Evolutionary conservation across 1,140 invertebrate species (phyloP).

Genomic region (Glomeris maerens): DNA sequence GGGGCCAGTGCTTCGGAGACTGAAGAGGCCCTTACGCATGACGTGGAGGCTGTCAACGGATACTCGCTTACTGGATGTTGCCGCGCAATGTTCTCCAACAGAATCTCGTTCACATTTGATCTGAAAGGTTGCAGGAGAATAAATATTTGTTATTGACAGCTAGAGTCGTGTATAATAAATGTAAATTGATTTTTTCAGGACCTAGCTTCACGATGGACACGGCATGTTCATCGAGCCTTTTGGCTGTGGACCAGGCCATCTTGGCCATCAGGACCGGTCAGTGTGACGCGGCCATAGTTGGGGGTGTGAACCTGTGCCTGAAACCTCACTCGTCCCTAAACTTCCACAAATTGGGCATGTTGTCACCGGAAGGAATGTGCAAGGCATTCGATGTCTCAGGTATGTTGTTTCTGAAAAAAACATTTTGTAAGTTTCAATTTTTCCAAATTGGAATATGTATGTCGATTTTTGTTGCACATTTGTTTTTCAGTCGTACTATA

Average conservation of each 20-base stretch:
- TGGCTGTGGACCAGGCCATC: slow-evolving; percentile 41
- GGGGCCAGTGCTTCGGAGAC: slow-evolving; percentile 28
- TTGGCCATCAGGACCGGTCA: slow-evolving; percentile 35
- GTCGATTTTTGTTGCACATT: no score
- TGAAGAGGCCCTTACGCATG: slow-evolving; percentile 11
- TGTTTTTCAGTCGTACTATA: no score
- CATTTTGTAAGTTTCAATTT: no score
- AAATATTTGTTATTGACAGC: neutral
- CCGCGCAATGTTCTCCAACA: slow-evolving; percentile 49
- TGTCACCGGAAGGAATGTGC: slow-evolving; percentile 37
- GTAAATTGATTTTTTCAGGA: slow-evolving; percentile 24
- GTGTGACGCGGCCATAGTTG: slow-evolving; percentile 44
- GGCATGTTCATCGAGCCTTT: slow-evolving; percentile 42
- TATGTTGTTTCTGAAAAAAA: no score
- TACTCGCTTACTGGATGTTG: slow-evolving; percentile 50
- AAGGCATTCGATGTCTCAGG: slow-evolving; percentile 41
- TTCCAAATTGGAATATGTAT: no score
- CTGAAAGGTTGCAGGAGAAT: slow-evolving; percentile 34
- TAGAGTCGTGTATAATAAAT: neutral
- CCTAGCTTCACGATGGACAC: slow-evolving; percentile 44
- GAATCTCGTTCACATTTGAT: slow-evolving; percentile 48
- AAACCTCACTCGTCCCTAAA: slow-evolving; percentile 37
- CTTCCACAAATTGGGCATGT: slow-evolving; percentile 31
- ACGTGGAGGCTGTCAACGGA: slow-evolving; percentile 33
- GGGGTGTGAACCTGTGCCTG: slow-evolving; percentile 37